Evolutionary conservation across 2,113 vertebrate species (phyloP).

Genomic region (Bujurquina vittata): DNA sequence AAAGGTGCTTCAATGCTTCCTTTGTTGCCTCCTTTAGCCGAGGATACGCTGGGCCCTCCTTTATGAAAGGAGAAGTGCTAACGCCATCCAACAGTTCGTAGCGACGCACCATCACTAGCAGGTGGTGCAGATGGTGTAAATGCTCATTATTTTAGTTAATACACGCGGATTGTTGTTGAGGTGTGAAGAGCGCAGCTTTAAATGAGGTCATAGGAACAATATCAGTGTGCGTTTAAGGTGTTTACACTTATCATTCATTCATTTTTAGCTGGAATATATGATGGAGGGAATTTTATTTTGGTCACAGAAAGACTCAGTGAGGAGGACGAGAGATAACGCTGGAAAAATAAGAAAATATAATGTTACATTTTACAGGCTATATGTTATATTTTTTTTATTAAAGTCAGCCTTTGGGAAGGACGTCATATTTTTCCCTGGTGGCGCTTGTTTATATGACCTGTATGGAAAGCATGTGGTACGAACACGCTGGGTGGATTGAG

Average conservation of each 20-base stretch:
- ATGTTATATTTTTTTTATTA: not conserved
- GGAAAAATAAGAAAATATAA: fast-evolving
- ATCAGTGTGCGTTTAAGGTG: not conserved
- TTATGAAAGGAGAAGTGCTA: not conserved
- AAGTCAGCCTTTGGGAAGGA: too few species aligned
- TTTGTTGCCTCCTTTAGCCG: not conserved
- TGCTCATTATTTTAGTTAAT: not conserved
- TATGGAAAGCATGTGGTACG: fast-evolving
- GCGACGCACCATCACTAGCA: not conserved
- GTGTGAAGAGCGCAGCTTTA: fast-evolving
- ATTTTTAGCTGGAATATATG: not conserved
- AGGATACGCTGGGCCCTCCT: not conserved
- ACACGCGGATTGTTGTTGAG: not conserved
- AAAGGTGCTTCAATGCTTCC: not conserved
- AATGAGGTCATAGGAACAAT: not conserved
- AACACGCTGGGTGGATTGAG: not conserved
- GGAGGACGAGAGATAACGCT: fast-evolving
- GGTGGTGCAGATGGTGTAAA: not conserved
- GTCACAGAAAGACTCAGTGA: too few species aligned
- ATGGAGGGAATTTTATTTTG: not conserved
- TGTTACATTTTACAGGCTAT: not conserved
- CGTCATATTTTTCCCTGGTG: fast-evolving
- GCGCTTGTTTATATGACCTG: not conserved
- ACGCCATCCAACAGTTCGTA: not conserved
- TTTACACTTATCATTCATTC: fast-evolving